Base-by-base conservation (phyloP, 2,797 vertebrate species). In the Phaenicophaeus curvirostris region DNA sequence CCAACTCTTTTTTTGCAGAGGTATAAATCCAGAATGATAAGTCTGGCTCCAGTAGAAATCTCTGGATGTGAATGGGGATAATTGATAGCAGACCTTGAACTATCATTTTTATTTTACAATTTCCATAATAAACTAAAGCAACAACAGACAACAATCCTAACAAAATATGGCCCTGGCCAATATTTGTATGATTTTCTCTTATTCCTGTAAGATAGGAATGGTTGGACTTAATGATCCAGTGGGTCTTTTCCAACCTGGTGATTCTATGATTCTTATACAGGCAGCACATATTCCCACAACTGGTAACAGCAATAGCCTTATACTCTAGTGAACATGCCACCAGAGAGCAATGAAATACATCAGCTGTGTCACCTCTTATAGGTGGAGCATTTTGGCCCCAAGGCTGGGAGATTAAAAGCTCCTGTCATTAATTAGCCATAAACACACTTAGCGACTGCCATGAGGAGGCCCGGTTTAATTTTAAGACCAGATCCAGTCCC, bases 301-400 rank as follows among this genome's bases (percentile, higher is more conserved):
- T 18, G 35, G 27, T 8, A 78, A 27, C 5, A 87, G 37, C 42
- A 75, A 6, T 2, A 69, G 28, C 50, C 30, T 72, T 39, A 54
- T 44, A 13, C 35, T 66, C 62, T 6, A 30, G 44, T 15, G 71
- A 63, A 67, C 35, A 9, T 0, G 0, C 80, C 90, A 86, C 39
- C 80, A 95, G 85, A 91, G 90, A 85, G 88, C 90, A 94, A 93
- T 59, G 88, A 58, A 94, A 91, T 31, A 24, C 35, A 30, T 11
- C 2, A 7, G 33, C 48, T 37, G 5, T 1, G 0, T 31, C 62
- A 74, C 54, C 61, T 54, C 27, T 65, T 54, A 4, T 10, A 61
- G 18, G 13, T 8, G 12, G 23, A 83, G 35, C 31, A 8, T 91
- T 90, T 80, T 82, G 76, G 53, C 17, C 85, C n/a, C 20, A 17